These are phyloP conservation scores for Pelobates cultripes DNA, from an alignment of 2,797 vertebrate genomes.

Conservation along the genomic window DNA sequence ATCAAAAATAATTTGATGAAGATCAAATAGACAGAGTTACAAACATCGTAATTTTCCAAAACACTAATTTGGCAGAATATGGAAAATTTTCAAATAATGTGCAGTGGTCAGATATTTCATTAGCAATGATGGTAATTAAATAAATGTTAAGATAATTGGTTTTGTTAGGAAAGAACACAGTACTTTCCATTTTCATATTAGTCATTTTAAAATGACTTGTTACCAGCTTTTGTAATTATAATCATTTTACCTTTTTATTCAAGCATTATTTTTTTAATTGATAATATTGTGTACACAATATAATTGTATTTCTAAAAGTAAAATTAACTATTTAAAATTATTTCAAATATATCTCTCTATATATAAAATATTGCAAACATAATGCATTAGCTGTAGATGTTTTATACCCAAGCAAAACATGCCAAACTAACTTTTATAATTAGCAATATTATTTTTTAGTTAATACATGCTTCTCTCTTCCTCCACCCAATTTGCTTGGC, in stretches of 20 bases:
- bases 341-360: background rate
- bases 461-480: no score
- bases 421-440: no score
- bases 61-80: slow-evolving; percentile 61
- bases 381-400: no score
- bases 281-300: background rate
- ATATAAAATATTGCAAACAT: no score
- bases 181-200: slow-evolving; percentile 1
- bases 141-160: slow-evolving; percentile 44
- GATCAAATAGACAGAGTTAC: slow-evolving; percentile 58
- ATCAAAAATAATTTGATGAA: slow-evolving; percentile 73
- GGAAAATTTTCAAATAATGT: slow-evolving; percentile 55
- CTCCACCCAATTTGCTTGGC: no score
- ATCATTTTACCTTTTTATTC: background rate
- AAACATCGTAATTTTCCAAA: slow-evolving; percentile 60
- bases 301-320: background rate
- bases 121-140: slow-evolving; percentile 37
- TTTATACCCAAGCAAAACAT: no score
- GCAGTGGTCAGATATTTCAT: slow-evolving; percentile 32
- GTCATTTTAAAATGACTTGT: background rate
- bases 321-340: background rate
- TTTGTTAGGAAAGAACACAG: slow-evolving; percentile 21
- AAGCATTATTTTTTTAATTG: background rate
- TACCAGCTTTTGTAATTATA: background rate
- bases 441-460: no score